Evolutionary conservation across 2,888 invertebrate species (phyloP).

Genomic region (Spodoptera picta): DNA sequence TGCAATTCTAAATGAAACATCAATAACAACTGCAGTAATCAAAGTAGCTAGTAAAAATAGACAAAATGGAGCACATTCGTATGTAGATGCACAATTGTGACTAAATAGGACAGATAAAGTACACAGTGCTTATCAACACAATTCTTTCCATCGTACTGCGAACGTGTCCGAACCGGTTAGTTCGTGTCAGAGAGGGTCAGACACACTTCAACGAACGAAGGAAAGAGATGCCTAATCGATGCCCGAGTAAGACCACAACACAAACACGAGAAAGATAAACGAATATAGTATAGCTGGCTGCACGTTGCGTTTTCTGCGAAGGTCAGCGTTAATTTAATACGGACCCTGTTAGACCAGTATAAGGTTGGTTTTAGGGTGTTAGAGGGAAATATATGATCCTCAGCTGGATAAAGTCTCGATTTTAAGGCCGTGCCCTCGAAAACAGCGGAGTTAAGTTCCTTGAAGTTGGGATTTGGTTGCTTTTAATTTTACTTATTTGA

Average conservation of each 20-base stretch:
- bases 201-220: constrained; percentile 48
- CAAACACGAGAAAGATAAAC: constrained; percentile 69
- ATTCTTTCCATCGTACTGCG: constrained; percentile 67
- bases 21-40: constrained; percentile 29
- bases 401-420: constrained; percentile 61
- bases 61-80: constrained; percentile 42
- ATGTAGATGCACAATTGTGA: constrained; percentile 44
- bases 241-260: constrained; percentile 73
- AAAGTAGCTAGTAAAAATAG: constrained; percentile 43
- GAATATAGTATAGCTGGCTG: constrained; percentile 65
- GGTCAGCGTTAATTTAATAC: constrained; percentile 35
- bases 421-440: constrained; percentile 62
- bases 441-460: constrained; percentile 57
- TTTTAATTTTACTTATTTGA: constrained; percentile 44
- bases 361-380: constrained; percentile 43
- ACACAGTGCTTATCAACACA: constrained; percentile 58
- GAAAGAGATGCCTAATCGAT: constrained; percentile 62
- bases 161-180: constrained; percentile 76
- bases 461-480: constrained; percentile 43
- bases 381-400: constrained; percentile 47
- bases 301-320: constrained; percentile 66
- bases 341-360: constrained; percentile 11
- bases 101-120: constrained; percentile 60
- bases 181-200: constrained; percentile 62
- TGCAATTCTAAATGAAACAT: constrained; percentile 20